Base-by-base conservation (phyloP, 2,888 invertebrate species). In the Dinocampus coccinellae region DNA sequence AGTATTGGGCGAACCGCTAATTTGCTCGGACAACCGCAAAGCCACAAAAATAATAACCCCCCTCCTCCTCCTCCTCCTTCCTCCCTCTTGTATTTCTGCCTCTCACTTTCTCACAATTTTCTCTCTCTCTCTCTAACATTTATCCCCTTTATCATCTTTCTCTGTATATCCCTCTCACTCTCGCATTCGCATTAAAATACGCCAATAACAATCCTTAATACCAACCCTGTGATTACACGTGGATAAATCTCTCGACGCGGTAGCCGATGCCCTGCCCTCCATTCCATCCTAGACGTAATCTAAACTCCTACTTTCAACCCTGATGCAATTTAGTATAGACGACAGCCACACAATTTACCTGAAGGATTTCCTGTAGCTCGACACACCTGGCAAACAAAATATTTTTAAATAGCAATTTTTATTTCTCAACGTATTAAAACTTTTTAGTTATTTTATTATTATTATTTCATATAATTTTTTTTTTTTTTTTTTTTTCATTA, bases 21-120 rank as follows among this genome's bases (percentile, higher is more conserved):
- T 84, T 84, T 84, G 79, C 82, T 80, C 79, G 82, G 81, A 84
- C 82, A 80, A 83, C 82, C 84, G 76, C 81, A 83, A 83, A 83
- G 82, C 83, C 84, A 77, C 83, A 82, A 78, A 76, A 82, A 83
- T 84, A 85, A 85, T 85, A 84, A 83, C 81, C 79, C 77, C 79
- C 79, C 80, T 76, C 53, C n/a, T 39, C 11, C 47, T 22, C 26
- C 52, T 22, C 52, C 42, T 26, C 3, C 36, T 36, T 26, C 9
- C 26, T 47, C 11, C 6, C 66, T 62, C 58, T 26, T 29, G 29
- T 29, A 72, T 77, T 75, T 72, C 78, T 78, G 47, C 36, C 42
- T 53, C 13, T 36, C 10, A 52, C 20, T 63, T 36, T 52, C 33
- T 66, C 53, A 53, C 69, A 57, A n/a, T 73, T 73, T 73, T 26